Conservation (phyloP, 1,140 invertebrate genomes). For the Pinna nobilis region DNA sequence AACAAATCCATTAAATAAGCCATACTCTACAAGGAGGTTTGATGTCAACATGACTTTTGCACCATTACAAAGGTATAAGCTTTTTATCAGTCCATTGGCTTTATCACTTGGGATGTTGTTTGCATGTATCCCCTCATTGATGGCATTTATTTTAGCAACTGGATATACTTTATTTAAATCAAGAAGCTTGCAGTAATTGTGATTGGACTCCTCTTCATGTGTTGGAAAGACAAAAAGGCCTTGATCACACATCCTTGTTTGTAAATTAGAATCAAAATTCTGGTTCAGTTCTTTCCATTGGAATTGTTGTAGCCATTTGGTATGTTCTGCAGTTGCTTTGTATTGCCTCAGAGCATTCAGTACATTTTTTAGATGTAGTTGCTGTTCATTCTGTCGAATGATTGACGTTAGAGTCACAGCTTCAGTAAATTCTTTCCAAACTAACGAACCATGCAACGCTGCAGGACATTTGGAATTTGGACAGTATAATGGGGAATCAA, state of each 20-base stretch:
- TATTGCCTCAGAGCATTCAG: conserved; percentile 25
- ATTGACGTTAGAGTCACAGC: conserved; percentile 34
- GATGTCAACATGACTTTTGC: conserved; percentile 41
- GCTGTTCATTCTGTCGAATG: not conserved
- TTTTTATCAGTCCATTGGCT: conserved; percentile 5
- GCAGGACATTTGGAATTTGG: conserved; percentile 12
- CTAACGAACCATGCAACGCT: conserved; percentile 41
- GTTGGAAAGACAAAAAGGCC: conserved; percentile 35
- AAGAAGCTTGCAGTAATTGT: conserved; percentile 21
- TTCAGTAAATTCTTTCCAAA: conserved; percentile 33
- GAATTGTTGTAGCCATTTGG: conserved; percentile 36
- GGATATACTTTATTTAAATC: conserved; percentile 20
- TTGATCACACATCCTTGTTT: not conserved
- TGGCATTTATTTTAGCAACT: conserved; percentile 24
- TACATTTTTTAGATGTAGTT: conserved; percentile 16
- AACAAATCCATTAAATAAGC: conserved; percentile 36
- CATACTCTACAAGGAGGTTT: conserved; percentile 33
- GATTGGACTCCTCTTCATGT: conserved; percentile 10
- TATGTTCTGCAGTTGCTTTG: conserved; percentile 11
- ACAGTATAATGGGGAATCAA: conserved; percentile 42
- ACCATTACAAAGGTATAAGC: conserved; percentile 22
- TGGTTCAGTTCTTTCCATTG: conserved; percentile 28
- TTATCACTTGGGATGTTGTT: not conserved
- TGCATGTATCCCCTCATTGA: conserved; percentile 23
- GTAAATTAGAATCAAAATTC: conserved; percentile 4